Evolutionary conservation across 2,888 invertebrate species (phyloP).

Genomic region (Dichetophora obliterata): DNA sequence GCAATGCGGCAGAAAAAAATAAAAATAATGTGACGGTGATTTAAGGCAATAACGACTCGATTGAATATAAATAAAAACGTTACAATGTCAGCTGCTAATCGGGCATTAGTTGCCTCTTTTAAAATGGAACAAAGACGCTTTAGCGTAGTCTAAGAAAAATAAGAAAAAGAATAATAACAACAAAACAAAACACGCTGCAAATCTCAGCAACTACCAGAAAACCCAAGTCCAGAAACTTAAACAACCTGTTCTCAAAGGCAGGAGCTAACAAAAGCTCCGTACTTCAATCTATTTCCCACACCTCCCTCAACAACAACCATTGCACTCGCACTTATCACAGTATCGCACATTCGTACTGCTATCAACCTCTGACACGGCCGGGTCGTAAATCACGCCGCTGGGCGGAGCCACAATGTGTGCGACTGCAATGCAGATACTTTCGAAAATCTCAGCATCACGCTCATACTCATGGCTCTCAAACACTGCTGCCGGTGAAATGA

Average conservation of each 20-base stretch:
- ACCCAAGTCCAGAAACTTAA: constrained; percentile 41
- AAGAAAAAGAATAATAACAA: constrained; percentile 1
- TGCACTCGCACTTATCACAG: constrained; percentile 42
- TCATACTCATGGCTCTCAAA: constrained; percentile 43
- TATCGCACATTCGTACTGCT: constrained; percentile 53
- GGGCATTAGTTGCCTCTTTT: constrained; percentile 60
- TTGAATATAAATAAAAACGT: constrained; percentile 66
- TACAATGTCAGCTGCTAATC: constrained; percentile 59
- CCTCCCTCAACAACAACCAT: neutral
- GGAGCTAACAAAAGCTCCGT: constrained; percentile 1
- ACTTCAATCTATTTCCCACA: neutral
- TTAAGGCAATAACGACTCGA: constrained; percentile 64
- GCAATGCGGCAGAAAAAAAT: neutral
- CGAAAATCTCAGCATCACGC: constrained; percentile 47
- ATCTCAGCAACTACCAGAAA: constrained; percentile 20
- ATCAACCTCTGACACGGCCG: constrained; percentile 57
- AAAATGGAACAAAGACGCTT: constrained; percentile 58
- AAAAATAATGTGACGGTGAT: constrained; percentile 65
- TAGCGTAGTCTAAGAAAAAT: neutral
- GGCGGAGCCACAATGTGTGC: constrained; percentile 57
- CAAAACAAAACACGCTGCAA: constrained; percentile 20
- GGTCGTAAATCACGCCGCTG: constrained; percentile 58
- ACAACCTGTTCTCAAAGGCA: constrained; percentile 58
- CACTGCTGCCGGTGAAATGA: constrained; percentile 51
- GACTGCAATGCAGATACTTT: constrained; percentile 47